These are phyloP conservation scores for Erethizon dorsatum DNA, from an alignment of 2,797 vertebrate species.

Conservation along the genomic window DNA sequence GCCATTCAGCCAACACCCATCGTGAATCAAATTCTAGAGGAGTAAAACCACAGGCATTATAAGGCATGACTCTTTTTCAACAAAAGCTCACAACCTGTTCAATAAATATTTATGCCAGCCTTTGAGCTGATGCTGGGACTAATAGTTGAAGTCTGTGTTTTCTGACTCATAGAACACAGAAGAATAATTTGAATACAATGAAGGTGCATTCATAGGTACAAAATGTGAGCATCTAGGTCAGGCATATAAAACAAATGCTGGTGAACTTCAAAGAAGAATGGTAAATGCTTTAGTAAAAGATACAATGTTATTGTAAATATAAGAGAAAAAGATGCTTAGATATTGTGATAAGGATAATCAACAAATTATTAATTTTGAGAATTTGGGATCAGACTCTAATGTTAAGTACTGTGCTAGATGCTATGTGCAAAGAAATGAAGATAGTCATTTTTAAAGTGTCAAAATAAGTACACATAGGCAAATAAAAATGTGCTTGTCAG, in stretches of 20 bases:
- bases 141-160: conserved; percentile 33
- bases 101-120: conserved; percentile 37
- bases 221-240: neutral
- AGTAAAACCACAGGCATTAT: neutral
- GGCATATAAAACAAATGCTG: neutral
- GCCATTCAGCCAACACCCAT: neutral
- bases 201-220: neutral
- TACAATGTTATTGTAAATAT: neutral
- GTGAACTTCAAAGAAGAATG: neutral
- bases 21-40: neutral
- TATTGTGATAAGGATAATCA: neutral
- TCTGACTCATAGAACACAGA: neutral
- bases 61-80: neutral
- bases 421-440: neutral
- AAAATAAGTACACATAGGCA: neutral
- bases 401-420: neutral
- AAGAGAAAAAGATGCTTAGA: conserved; percentile 8
- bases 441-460: neutral
- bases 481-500: conserved; percentile 10
- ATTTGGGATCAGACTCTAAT: neutral
- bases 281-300: conserved; percentile 45
- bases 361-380: conserved; percentile 28
- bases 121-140: neutral
- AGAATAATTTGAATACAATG: conserved; percentile 1
- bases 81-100: neutral